Percentiles rank a stretch among this genome's conserved stretches.
Conservation (phyloP, 2,113 vertebrate genomes). For the Rhombomys opimus region DNA sequence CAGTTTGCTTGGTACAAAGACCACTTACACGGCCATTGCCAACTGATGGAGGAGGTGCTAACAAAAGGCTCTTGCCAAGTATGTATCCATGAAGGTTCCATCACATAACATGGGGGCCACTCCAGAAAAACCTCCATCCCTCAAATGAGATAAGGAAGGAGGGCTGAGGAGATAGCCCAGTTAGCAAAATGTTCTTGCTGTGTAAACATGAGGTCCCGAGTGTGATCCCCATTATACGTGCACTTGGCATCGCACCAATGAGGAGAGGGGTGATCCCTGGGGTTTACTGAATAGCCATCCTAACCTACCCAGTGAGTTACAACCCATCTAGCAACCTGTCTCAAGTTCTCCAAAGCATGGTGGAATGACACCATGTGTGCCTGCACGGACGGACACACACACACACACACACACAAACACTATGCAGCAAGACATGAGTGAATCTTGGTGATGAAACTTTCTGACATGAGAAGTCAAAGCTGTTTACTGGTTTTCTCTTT, state of each 20-base stretch:
- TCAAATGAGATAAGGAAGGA: background rate
- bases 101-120: background rate
- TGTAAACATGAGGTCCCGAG: background rate
- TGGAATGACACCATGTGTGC: background rate
- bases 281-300: background rate
- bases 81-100: background rate
- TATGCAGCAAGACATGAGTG: background rate
- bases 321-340: background rate
- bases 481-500: background rate
- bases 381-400: too few species aligned
- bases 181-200: background rate
- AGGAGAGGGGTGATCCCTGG: background rate
- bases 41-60: constrained; percentile 4
- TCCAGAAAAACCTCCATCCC: background rate
- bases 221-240: too few species aligned
- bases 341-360: background rate
- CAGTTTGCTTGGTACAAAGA: background rate
- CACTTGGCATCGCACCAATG: background rate
- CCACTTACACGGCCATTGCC: background rate
- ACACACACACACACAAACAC: background rate
- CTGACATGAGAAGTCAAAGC: background rate
- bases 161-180: background rate
- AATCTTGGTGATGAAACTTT: background rate
- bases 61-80: background rate
- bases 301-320: too few species aligned